phyloP scores from a whole-genome alignment of 2,888 invertebrate genomes.

The Orchesella flavescens region DNA sequence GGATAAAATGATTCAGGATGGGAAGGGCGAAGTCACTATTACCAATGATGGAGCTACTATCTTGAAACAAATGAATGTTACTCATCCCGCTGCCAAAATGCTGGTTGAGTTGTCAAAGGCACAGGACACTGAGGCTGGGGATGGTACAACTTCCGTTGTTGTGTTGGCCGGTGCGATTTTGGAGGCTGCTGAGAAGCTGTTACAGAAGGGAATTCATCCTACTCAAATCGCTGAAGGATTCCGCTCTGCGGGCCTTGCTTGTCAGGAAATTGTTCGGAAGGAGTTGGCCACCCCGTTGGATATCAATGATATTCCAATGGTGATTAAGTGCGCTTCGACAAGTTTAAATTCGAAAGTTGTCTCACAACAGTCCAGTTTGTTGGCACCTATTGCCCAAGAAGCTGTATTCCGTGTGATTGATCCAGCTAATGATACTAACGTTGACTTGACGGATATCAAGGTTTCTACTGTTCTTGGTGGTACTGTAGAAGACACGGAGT shows the following conservation, averaged over 20 bases:
- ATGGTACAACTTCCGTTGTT: constrained; percentile 99
- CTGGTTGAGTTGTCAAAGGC: constrained; percentile 98
- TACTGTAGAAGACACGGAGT: constrained; percentile 96
- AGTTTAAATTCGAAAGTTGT: constrained; percentile 99
- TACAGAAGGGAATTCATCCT: constrained; percentile 96
- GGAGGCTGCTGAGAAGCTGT: constrained; percentile 93
- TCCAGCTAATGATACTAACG: constrained; percentile 82
- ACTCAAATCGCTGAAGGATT: constrained; percentile 98
- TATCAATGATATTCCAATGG: constrained; percentile 73
- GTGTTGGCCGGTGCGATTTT: constrained; percentile 96
- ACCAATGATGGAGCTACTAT: constrained; percentile 99
- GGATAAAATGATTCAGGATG: constrained; percentile 99
- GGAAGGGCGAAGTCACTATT: constrained; percentile 98
- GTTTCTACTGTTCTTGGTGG: constrained; percentile 97
- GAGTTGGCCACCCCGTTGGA: constrained; percentile 69
- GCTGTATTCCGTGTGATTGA: constrained; percentile 92
- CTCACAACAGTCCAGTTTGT: constrained; percentile 94
- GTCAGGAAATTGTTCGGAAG: constrained; percentile 68
- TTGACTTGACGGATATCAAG: constrained; percentile 95
- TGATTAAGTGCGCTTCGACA: constrained; percentile 92
- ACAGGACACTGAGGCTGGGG: constrained; percentile 99
- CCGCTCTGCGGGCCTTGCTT: constrained; percentile 82
- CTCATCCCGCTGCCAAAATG: constrained; percentile 99
- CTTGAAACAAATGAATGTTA: constrained; percentile 97
- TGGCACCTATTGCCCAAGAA: constrained; percentile 98